Evolutionary conservation across 2,888 invertebrate genomes (phyloP), one percentile per base, ranked within the genome.

Genomic region (Amaurobius ferox): DNA sequence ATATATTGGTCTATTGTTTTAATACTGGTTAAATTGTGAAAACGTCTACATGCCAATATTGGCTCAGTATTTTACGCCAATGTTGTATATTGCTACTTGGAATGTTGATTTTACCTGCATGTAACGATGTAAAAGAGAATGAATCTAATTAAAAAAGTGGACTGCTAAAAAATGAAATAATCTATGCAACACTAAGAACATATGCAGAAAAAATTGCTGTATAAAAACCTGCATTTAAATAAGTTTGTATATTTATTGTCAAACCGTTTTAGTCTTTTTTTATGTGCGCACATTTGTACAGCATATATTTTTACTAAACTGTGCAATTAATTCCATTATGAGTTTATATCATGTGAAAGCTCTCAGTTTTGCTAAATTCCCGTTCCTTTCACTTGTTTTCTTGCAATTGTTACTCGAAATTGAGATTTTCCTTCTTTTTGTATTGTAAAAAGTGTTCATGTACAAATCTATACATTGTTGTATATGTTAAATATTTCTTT

Each of bases 401-500:
- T 48, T 67, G 73, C 72, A 80, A 80, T 29, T 73, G 73, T 80
- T 80, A 39, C 26, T 64, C 68, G 30, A 67, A 79, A 39, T 28
- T 28, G 16, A 66, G 64, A 67, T 68, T 68, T 30, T 28, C 28
- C 32, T 40, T 39, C 48, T 30, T 73, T 66, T 55, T 7, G 81
- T 74, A 68, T 68, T 71, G 61, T 40, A 74, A 74, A 74, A 80
- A 81, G 77, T 83, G 71, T 72, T 48, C 48, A 55, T 83, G 83
- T 83, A 83, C 77, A 83, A 83, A 83, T 35, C 64, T 66, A 77
- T 35, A 66, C 48, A 83, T 66, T 83, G 77, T 83, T 83, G 83
- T 77, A 83, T 72, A 83, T 83, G 77, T 83, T 83, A 77, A 66
- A 66, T 55, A 64, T 66, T 83, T 83, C 83, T 83, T 83, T 83